Percentiles rank a stretch among this genome's conserved stretches.
These are phyloP conservation scores for Oreochromis tanganicae DNA, from an alignment of 2,113 vertebrate genomes.

Conservation along the genomic window DNA sequence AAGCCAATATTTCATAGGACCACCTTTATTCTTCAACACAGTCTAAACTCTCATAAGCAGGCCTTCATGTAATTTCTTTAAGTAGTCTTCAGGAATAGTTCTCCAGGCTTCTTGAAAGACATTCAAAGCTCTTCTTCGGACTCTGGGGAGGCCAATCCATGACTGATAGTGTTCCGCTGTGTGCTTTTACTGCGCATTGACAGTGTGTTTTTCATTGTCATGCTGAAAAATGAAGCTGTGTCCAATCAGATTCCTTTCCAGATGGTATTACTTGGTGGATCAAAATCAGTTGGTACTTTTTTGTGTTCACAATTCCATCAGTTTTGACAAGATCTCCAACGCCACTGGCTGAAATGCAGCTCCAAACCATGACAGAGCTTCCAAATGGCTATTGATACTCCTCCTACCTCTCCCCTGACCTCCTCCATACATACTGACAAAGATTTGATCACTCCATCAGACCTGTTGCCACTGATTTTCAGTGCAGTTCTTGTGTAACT, in stretches of 20 bases:
- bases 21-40: neutral
- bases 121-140: neutral
- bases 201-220: neutral
- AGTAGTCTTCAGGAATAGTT: neutral
- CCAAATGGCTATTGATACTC: neutral
- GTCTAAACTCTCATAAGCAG: neutral
- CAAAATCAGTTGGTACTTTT: neutral
- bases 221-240: neutral
- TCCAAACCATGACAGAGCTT: neutral
- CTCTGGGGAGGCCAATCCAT: neutral
- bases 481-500: neutral
- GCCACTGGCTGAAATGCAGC: neutral
- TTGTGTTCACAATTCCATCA: neutral
- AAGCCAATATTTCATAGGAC: neutral
- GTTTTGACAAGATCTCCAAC: neutral
- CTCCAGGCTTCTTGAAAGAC: neutral
- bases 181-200: neutral
- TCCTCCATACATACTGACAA: neutral
- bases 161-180: neutral
- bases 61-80: neutral
- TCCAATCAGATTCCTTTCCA: neutral
- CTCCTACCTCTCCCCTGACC: neutral
- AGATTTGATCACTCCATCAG: neutral
- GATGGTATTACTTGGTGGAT: neutral
- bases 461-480: too few relatives aligned